Evolutionary conservation across 1,140 invertebrate species (phyloP).

Genomic region (Orchestia grillus): DNA sequence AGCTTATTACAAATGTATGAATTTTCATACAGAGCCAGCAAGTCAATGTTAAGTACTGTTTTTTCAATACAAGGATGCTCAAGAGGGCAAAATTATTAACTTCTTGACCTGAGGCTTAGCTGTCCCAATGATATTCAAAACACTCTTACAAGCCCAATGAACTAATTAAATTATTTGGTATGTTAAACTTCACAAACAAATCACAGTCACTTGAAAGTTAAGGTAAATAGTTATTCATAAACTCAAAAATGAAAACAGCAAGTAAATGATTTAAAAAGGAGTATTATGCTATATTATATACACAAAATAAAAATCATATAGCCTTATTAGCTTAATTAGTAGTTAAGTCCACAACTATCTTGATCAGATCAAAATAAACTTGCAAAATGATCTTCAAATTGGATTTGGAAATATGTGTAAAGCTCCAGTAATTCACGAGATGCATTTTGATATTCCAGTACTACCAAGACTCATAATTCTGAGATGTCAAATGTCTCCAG

Average conservation of each 20-base stretch:
- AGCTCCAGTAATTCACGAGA: too few species aligned
- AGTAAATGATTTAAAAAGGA: too few species aligned
- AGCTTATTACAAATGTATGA: not conserved
- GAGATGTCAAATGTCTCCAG: too few species aligned
- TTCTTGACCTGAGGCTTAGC: not conserved
- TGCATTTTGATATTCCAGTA: too few species aligned
- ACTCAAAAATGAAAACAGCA: not conserved
- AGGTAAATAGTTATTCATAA: not conserved
- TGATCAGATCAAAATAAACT: not conserved
- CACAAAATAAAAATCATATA: too few species aligned
- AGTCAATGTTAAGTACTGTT: not conserved
- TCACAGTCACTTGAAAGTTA: not conserved
- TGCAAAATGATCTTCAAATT: not conserved
- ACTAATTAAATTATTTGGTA: not conserved
- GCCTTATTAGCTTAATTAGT: not conserved
- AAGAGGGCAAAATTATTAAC: not conserved
- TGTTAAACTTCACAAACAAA: not conserved
- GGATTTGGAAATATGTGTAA: too few species aligned
- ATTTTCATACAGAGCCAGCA: not conserved
- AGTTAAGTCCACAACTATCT: not conserved
- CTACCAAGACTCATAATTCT: too few species aligned
- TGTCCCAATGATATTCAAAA: not conserved
- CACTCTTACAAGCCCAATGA: not conserved
- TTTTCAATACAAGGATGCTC: not conserved
- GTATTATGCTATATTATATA: too few species aligned